phyloP scores from a whole-genome alignment of 2,888 invertebrate species.

The Drosophila pullipes region DNA sequence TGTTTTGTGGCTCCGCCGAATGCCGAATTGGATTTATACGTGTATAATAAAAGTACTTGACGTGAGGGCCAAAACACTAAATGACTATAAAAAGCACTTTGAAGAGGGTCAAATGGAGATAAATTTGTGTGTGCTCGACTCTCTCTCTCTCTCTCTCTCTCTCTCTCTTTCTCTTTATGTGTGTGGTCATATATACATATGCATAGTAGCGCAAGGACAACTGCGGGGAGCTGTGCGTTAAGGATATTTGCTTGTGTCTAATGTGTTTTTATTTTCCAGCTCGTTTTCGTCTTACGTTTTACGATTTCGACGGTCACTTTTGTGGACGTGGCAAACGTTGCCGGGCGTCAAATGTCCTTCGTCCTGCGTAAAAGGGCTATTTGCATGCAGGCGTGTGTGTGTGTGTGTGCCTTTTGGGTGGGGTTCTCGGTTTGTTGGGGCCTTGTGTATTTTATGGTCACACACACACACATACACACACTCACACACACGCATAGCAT shows the following conservation, averaged over 20 bases:
- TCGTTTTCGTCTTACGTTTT: constrained; percentile 81
- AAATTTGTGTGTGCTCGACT: constrained; percentile 80
- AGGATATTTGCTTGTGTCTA: constrained; percentile 82
- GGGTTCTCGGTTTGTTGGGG: constrained; percentile 16
- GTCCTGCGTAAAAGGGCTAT: constrained; percentile 70
- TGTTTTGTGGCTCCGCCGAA: constrained; percentile 66
- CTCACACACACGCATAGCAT: constrained; percentile 28
- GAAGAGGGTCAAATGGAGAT: constrained; percentile 86
- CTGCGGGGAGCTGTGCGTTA: constrained; percentile 37
- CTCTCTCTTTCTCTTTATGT: constrained; percentile 11
- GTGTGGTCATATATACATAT: constrained; percentile 43
- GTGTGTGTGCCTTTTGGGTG: constrained; percentile 6
- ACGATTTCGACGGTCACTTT: constrained; percentile 79
- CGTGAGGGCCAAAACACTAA: constrained; percentile 83
- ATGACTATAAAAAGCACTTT: constrained; percentile 85
- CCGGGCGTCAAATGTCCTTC: constrained; percentile 65
- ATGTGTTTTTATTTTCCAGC: constrained; percentile 82
- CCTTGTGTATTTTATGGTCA: constrained; percentile 77
- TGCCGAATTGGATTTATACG: constrained; percentile 83
- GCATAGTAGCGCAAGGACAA: constrained; percentile 13
- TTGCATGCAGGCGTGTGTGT: constrained; percentile 58
- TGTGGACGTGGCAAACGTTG: constrained; percentile 60
- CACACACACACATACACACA: constrained; percentile 38
- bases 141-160: constrained; percentile 7
- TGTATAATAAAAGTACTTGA: constrained; percentile 82